Evolutionary conservation across 2,113 vertebrate genomes (phyloP), one percentile per base, ranked within the genome.

Genomic region (Hyaena hyaena): DNA sequence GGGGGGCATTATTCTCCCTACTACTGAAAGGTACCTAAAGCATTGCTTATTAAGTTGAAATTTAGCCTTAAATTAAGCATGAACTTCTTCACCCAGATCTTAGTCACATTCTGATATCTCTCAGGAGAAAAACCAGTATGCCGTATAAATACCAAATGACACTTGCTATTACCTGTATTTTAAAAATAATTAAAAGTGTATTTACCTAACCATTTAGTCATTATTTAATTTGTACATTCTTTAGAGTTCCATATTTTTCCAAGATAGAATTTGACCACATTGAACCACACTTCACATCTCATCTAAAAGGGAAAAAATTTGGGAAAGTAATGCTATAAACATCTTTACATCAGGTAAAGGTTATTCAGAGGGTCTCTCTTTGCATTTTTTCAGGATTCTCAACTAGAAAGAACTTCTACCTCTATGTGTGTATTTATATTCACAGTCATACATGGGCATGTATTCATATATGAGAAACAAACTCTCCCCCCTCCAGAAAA

Each of bases 171-270:
- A 63, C 88, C 66, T 82, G 7, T 45, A 17, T 66, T 95, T 95
- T 90, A n/a, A 85, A 96, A 96, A 63, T 90, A 94, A 89, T 76
- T 89, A 71, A 89, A 12, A 31, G 6, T 77, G 7, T 45, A 71
- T 90, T 76, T 82, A 87, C 33, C 17, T 66, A 90, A 33, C 21
- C 69, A 86, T 50, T 74, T 61, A 50, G 4, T 90, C n/a, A 83
- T 90, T 79, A 95, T 83, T 89, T 92, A 87, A 79, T 92, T 83
- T 85, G 26, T 48, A 55, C 39, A 43, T 90, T 93, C 73, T 82
- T 97, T 81, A 91, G 53, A 89, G 35, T 43, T 82, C 24, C 88
- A 16, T 86, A 68, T 92, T 90, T 96, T 95, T 95, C 10, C 68
- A 88, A 58, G 84, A 87, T 82, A 94, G n/a, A 88, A 50, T 87